Base-by-base conservation (phyloP, 1,140 invertebrate genomes). In the Thaumatotibia leucotreta region DNA sequence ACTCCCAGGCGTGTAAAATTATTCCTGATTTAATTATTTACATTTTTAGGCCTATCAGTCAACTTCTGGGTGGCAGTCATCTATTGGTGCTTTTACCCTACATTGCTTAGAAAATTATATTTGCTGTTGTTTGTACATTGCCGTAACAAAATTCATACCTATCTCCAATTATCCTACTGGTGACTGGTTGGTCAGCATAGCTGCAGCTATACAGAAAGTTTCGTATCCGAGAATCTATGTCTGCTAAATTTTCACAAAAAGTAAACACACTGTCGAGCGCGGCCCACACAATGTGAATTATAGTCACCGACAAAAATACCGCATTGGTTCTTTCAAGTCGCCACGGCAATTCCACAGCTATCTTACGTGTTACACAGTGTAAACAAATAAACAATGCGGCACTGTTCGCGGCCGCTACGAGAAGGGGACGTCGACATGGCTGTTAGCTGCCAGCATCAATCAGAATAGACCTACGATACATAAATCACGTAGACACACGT, bases 211-310 rank as follows among this genome's bases (percentile, higher is more conserved):
- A 45, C 39, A 20, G 17, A 29, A 27, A 31, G n/a, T 58, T 58
- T 58, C 23, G 52, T 58, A 58, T 58, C 24, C 6, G n/a, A 58
- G 24, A n/a, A 58, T 23, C 65, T 66, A 61, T 75, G 72, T 66
- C 67, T 50, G 74, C 72, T 75, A 72, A 77, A 81, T 74, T 75
- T 76, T 69, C 63, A 69, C 66, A 79, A 77, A 79, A 74, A 82
- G 83, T 83, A 87, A 86, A 86, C 82, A 83, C 49, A 63, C 64
- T 68, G 58, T 68, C 68, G 50, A 23, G 54, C 52, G 63, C 74
- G 65, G 67, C 87, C 84, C 84, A 89, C 87, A 89, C 87, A 88
- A 86, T 86, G 75, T 83, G 84, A 89, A 88, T 89, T 86, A 88
- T 86, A 81, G 70, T 86, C 80, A 79, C 76, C 77, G 80, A 87